Evolutionary conservation across 2,797 vertebrate genomes (phyloP), one percentile per base, ranked within the genome.

Genomic region (Falco biarmicus): DNA sequence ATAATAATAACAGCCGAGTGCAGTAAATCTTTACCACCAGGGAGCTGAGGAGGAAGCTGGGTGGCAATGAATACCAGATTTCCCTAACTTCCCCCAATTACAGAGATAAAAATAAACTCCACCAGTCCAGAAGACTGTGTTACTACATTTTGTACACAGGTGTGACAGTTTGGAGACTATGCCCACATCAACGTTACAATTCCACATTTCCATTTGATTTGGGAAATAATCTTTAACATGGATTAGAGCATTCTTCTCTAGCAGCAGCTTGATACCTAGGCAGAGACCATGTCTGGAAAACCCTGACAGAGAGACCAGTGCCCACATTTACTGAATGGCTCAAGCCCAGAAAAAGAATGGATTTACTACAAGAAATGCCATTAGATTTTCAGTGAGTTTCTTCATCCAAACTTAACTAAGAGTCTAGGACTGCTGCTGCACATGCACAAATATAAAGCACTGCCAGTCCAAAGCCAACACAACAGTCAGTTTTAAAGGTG

Each of bases 51-150:
- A 75, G 26, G 51, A 94, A 92, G 65, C 10, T 73, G 29, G 81
- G 22, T 31, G 19, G 28, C 61, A 93, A 83, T 14, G 21, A 92
- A 95, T 65, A 69, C 3, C 68, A 75, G 37, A 75, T 93, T 93
- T 85, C 47, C 28, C 18, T 85, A 65, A 48, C 41, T 48, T 81
- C 89, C 5, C 41, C 75, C 86, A 95, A 37, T 91, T 92, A 96
- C 39, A 80, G 78, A 83, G 65, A 39, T 48, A 95, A 96, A 94
- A 94, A 93, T 93, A 92, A 79, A 79, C 48, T 75, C 41, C 4
- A 2, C 28, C 41, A 47, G 53, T 54, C 57, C 71, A 53, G 88
- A 92, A 89, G 47, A 51, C 68, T 63, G 9, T 65, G 31, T 37
- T 71, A 87, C 91, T 90, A 83, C 24, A 51, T 90, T 69, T 71